phyloP scores from a whole-genome alignment of 2,888 invertebrate species.

The Alloscopus bannaensis region DNA sequence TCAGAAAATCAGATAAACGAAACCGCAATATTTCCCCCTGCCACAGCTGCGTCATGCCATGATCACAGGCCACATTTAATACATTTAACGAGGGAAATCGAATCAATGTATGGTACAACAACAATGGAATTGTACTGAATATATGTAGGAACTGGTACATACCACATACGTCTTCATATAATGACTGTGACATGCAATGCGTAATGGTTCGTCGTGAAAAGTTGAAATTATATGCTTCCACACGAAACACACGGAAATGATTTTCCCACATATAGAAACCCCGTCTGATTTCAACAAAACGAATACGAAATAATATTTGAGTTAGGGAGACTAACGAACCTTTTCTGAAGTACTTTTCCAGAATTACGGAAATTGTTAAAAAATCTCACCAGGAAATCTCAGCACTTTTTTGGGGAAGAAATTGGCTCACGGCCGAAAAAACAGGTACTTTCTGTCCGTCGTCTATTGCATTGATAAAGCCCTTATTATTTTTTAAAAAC shows the following conservation, averaged over 20 bases:
- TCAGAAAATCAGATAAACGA: slow-evolving; percentile 44
- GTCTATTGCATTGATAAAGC: neutral
- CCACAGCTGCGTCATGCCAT: neutral
- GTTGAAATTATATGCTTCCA: slow-evolving; percentile 22
- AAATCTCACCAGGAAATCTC: slow-evolving; percentile 5
- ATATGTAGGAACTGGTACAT: too few species aligned
- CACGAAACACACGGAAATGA: slow-evolving; percentile 7
- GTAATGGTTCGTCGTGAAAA: neutral
- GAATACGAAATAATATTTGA: neutral
- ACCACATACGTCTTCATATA: too few species aligned
- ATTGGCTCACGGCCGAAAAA: slow-evolving; percentile 26
- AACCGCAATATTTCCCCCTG: slow-evolving; percentile 20
- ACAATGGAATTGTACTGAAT: neutral
- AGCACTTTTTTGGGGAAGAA: slow-evolving; percentile 4
- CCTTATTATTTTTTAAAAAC: neutral
- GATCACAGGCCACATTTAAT: slow-evolving; percentile 3
- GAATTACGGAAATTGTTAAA: slow-evolving; percentile 20
- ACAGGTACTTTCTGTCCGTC: slow-evolving; percentile 11
- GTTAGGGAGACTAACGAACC: neutral
- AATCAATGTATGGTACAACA: neutral
- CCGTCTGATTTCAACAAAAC: too few species aligned
- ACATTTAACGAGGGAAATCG: neutral
- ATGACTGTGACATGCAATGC: too few species aligned
- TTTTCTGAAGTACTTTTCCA: slow-evolving; percentile 18
- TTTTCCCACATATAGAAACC: too few species aligned